Evolutionary conservation across 2,888 invertebrate genomes (phyloP).

Genomic region (Cryptocephalus primarius): DNA sequence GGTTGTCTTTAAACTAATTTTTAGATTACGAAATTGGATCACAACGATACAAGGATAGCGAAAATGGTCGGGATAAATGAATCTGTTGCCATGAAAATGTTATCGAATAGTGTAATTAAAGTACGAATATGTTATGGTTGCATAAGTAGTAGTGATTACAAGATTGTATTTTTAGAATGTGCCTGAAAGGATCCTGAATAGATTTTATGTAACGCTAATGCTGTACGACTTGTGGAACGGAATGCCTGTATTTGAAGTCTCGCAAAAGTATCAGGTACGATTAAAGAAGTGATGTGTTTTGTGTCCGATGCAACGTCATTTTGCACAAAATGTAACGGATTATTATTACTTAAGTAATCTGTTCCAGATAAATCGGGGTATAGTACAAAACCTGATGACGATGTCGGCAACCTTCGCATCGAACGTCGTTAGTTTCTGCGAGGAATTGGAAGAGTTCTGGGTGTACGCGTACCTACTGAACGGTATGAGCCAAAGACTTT

Average conservation of each 20-base stretch:
- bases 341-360: too few species aligned
- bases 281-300: too few species aligned
- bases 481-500: conserved; percentile 61
- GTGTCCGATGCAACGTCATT: too few species aligned
- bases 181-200: conserved; percentile 50
- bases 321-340: too few species aligned
- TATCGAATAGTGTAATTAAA: conserved; percentile 54
- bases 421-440: conserved; percentile 69
- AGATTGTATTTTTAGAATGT: conserved; percentile 40
- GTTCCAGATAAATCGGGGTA: conserved; percentile 56
- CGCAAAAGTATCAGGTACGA: conserved; percentile 50
- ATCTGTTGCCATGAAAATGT: conserved; percentile 54
- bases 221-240: conserved; percentile 68
- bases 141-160: not conserved
- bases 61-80: conserved; percentile 69
- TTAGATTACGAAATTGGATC: conserved; percentile 52
- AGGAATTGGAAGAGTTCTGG: conserved; percentile 73
- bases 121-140: conserved; percentile 26
- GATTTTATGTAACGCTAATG: conserved; percentile 81
- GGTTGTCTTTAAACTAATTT: conserved; percentile 7
- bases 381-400: conserved; percentile 65
- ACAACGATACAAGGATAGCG: conserved; percentile 59
- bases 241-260: conserved; percentile 52
- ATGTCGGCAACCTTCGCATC: conserved; percentile 62
- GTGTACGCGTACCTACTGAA: conserved; percentile 64